Percentiles rank a stretch among this genome's conserved stretches.
Evolutionary conservation across 2,113 vertebrate genomes (phyloP).

Genomic region (Anthoscopus minutus): DNA sequence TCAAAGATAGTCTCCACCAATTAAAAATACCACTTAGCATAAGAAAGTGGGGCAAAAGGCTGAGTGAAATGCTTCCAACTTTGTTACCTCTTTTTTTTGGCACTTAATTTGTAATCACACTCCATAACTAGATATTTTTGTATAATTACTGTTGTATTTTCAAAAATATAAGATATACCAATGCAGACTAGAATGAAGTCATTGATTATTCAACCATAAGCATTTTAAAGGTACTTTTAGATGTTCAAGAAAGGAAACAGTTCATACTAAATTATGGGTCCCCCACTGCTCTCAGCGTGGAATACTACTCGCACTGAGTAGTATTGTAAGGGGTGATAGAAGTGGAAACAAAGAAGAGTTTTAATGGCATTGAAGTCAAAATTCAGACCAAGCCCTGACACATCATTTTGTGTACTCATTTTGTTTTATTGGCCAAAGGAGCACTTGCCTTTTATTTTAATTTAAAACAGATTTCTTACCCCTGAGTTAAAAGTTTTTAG

Average conservation of each 20-base stretch:
- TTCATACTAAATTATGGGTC: not conserved
- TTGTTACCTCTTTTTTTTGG: not conserved
- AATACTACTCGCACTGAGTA: not conserved
- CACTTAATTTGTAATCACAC: not conserved
- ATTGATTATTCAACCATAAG: not conserved
- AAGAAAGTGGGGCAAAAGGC: not conserved
- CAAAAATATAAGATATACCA: not conserved
- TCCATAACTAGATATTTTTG: not conserved
- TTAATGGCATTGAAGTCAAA: not conserved
- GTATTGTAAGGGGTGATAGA: not conserved
- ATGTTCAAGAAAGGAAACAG: not conserved
- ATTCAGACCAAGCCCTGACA: not conserved
- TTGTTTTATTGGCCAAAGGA: not conserved
- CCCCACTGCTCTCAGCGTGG: not conserved
- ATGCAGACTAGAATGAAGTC: not conserved
- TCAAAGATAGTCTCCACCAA: not conserved
- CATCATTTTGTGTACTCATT: not conserved
- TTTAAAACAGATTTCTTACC: not conserved
- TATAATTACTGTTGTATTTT: not conserved
- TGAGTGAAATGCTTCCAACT: not conserved
- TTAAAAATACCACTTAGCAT: not conserved
- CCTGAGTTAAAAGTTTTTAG: not conserved
- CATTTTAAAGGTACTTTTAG: not conserved
- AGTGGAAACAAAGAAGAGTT: not conserved
- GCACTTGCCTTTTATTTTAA: slow-evolving; percentile 12